Evolutionary conservation across 1,140 invertebrate species (phyloP).

Genomic region (Cyphomyrmex costatus): DNA sequence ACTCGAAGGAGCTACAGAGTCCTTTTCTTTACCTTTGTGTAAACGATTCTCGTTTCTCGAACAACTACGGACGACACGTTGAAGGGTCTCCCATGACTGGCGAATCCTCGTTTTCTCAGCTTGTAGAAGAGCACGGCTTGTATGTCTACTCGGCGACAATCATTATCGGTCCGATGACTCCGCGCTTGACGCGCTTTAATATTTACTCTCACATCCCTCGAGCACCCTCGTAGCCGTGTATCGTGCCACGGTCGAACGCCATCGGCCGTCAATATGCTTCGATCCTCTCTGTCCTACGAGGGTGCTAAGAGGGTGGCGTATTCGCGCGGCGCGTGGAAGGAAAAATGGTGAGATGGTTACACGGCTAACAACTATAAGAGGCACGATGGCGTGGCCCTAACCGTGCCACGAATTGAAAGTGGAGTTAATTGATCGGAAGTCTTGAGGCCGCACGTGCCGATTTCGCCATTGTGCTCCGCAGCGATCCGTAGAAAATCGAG

Average conservation of each 20-base stretch:
- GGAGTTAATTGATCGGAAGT: conserved; percentile 84
- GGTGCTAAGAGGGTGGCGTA: conserved; percentile 76
- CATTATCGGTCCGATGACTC: conserved; percentile 81
- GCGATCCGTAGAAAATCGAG: conserved; percentile 68
- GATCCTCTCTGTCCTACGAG: conserved; percentile 74
- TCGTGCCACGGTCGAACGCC: conserved; percentile 79
- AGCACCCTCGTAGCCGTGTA: conserved; percentile 76
- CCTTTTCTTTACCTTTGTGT: not conserved
- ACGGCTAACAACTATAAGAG: conserved; percentile 72
- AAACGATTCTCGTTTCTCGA: not conserved
- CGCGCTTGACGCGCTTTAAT: conserved; percentile 81
- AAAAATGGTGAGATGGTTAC: conserved; percentile 50
- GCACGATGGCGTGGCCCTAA: conserved; percentile 68
- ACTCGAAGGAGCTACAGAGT: not conserved
- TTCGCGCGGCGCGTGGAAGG: conserved; percentile 10
- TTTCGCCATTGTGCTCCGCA: conserved; percentile 75
- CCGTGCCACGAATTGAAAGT: conserved; percentile 76
- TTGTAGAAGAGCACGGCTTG: conserved; percentile 25
- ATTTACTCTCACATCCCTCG: conserved; percentile 83
- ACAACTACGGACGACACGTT: conserved; percentile 42
- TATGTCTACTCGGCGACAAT: conserved; percentile 78
- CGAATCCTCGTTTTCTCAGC: conserved; percentile 73
- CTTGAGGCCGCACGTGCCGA: conserved; percentile 82
- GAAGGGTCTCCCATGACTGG: conserved; percentile 81
- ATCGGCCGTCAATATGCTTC: conserved; percentile 83